These are phyloP conservation scores for Parazoanthus atlanticus DNA, from an alignment of 92 coral and sea anemone genomes.

Conservation along the genomic window DNA sequence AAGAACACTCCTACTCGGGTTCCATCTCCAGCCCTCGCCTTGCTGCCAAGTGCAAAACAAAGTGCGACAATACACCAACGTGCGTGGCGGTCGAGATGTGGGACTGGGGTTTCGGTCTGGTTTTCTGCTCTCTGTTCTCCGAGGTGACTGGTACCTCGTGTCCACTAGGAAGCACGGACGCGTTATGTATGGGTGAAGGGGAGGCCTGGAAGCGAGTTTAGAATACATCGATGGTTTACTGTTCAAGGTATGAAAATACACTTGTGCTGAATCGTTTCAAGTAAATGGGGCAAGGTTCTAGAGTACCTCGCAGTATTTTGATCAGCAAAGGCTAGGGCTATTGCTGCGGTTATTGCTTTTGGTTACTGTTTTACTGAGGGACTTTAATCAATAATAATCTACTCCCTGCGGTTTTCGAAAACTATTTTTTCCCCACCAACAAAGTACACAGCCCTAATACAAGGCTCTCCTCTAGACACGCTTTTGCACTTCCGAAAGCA, in stretches of 20 bases:
- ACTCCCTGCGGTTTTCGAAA: no score
- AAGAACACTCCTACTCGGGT: background rate
- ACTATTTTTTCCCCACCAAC: no score
- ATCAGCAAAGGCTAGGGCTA: no score
- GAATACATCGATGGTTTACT: no score
- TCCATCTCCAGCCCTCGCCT: constrained; percentile 5
- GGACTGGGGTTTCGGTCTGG: constrained; percentile 29
- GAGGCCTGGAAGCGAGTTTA: constrained; percentile 52
- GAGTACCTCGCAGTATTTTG: no score
- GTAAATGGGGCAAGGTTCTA: background rate
- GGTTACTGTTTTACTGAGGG: no score
- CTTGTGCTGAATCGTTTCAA: background rate
- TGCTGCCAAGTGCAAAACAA: constrained; percentile 1
- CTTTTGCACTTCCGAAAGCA: no score
- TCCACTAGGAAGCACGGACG: constrained; percentile 27
- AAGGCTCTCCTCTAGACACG: no score
- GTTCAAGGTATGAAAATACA: background rate
- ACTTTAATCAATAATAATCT: no score
- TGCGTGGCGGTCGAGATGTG: constrained; percentile 29
- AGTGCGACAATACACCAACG: constrained; percentile 9
- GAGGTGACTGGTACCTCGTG: constrained; percentile 35
- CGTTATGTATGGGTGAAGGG: constrained; percentile 32
- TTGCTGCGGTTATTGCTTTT: no score
- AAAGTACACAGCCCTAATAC: no score
- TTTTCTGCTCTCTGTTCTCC: constrained; percentile 49